phyloP scores from a whole-genome alignment of 2,113 vertebrate genomes.

The Chelonoidis abingdonii region DNA sequence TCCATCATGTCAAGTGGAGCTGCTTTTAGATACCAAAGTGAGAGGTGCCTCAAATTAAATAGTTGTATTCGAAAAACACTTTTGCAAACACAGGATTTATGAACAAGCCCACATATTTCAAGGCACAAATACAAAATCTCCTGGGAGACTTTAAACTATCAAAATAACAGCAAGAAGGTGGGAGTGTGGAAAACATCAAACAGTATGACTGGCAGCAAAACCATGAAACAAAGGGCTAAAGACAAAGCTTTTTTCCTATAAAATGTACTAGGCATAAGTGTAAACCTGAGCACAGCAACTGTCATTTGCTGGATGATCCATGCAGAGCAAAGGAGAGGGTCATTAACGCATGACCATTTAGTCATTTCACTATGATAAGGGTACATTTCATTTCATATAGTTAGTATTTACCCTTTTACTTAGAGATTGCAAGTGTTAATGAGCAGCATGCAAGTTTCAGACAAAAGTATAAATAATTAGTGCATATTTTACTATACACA shows the following conservation, averaged over 20 bases:
- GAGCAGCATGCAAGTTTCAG: neutral
- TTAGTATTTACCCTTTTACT: neutral
- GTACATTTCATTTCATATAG: rapidly evolving
- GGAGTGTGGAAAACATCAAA: neutral
- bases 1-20: neutral
- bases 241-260: neutral
- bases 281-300: neutral
- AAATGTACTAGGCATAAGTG: neutral
- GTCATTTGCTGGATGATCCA: neutral
- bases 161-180: neutral
- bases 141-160: neutral
- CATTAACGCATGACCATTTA: neutral
- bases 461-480: neutral
- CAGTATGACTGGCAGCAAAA: neutral
- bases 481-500: neutral
- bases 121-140: neutral
- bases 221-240: neutral
- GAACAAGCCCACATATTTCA: neutral
- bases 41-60: neutral
- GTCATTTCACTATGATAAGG: neutral
- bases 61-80: neutral
- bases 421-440: neutral
- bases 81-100: neutral
- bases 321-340: neutral
- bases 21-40: neutral